These are phyloP conservation scores for Lepilemur septentrionalis DNA, from an alignment of 2,797 vertebrate genomes.

Conservation along the genomic window DNA sequence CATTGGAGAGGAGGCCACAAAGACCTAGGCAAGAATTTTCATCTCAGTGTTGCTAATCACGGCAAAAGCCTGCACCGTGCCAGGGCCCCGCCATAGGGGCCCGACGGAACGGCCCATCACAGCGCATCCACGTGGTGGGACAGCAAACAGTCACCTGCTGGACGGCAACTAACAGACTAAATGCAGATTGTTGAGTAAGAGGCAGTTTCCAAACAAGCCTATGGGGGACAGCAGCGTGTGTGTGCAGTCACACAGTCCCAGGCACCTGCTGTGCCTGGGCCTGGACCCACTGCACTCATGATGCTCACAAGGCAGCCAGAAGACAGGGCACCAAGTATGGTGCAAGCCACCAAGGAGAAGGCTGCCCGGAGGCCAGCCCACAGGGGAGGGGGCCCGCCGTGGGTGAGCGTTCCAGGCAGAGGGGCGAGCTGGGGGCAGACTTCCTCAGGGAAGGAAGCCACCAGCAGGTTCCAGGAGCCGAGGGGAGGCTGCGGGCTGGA, in stretches of 20 bases:
- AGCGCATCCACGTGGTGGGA: not conserved
- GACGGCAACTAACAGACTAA: not conserved
- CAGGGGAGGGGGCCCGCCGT: not conserved
- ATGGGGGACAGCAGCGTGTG: not conserved
- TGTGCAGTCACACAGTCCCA: not conserved
- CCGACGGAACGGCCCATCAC: not conserved
- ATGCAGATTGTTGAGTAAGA: not conserved
- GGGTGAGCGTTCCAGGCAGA: not conserved
- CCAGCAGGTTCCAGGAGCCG: not conserved
- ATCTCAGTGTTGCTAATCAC: not conserved
- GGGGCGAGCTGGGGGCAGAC: not conserved
- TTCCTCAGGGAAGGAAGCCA: not conserved
- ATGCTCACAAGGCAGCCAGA: not conserved
- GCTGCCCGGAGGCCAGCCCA: not conserved
- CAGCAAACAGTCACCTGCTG: not conserved
- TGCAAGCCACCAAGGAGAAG: not conserved
- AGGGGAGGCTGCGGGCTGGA: not conserved
- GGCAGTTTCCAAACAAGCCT: not conserved
- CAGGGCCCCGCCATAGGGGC: not conserved
- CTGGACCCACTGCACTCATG: not conserved
- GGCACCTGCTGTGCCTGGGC: not conserved
- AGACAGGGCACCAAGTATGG: not conserved
- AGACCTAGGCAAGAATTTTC: not conserved
- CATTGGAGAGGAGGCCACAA: not conserved
- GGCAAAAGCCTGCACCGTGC: not conserved